Evolutionary conservation across 2,113 vertebrate genomes (phyloP).

Genomic region (Melanocharis versteri): DNA sequence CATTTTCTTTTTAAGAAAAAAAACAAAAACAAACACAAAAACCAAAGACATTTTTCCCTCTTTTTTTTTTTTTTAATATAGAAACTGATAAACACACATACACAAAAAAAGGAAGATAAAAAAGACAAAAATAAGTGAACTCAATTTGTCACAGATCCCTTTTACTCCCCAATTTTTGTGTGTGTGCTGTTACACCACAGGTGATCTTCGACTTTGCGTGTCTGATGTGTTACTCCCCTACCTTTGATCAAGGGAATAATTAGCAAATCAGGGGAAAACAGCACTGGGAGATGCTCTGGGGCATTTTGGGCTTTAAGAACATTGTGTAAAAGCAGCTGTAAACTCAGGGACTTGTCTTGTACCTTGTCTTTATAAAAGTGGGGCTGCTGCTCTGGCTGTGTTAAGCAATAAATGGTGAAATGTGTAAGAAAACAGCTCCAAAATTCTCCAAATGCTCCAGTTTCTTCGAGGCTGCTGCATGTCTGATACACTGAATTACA

Average conservation of each 20-base stretch:
- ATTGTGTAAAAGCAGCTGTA: neutral
- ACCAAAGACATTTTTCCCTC: neutral
- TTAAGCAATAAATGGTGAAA: neutral
- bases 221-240: neutral
- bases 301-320: neutral
- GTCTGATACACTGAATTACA: neutral
- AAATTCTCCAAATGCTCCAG: neutral
- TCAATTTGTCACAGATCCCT: neutral
- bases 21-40: too few species aligned
- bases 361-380: neutral
- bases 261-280: fast-evolving
- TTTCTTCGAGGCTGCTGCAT: neutral
- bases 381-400: neutral
- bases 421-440: neutral
- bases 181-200: fast-evolving
- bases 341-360: neutral
- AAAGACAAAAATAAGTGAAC: neutral
- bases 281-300: neutral
- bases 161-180: neutral
- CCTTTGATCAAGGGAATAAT: neutral
- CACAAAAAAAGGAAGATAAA: fast-evolving
- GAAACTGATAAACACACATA: neutral
- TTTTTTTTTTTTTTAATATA: neutral
- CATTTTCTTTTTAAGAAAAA: neutral
- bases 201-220: neutral